Percentiles rank a stretch among this genome's conserved stretches.
phyloP scores from a whole-genome alignment of 1,140 invertebrate species.

The Ostrea denselamellosa region DNA sequence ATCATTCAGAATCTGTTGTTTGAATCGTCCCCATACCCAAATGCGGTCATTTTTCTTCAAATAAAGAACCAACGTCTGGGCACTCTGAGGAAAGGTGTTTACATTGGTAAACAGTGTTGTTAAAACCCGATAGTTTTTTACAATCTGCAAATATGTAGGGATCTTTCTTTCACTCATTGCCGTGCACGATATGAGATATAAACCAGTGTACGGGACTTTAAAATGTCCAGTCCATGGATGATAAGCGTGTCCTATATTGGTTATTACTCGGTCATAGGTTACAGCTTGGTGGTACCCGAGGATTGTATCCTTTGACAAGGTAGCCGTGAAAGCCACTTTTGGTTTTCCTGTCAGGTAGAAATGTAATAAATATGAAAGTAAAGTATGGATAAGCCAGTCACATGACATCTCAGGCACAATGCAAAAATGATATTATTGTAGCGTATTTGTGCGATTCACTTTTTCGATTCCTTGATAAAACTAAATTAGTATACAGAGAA shows the following conservation, averaged over 20 bases:
- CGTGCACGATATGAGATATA: neutral
- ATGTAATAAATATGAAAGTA: neutral
- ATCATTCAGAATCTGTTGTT: too few species aligned
- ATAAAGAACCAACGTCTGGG: neutral
- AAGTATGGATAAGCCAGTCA: neutral
- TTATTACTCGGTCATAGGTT: neutral
- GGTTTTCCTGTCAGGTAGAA: neutral
- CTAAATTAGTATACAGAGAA: too few species aligned
- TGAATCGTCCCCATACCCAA: too few species aligned
- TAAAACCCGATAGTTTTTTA: neutral
- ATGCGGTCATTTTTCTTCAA: neutral
- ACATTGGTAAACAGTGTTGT: neutral
- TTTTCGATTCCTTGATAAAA: too few species aligned
- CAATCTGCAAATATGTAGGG: neutral
- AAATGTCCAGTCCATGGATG: neutral
- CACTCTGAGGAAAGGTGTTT: neutral
- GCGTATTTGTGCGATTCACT: too few species aligned
- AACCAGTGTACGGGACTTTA: neutral
- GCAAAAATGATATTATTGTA: too few species aligned
- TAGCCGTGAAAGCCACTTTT: neutral
- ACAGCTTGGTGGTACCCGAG: neutral
- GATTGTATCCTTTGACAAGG: neutral
- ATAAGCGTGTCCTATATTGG: neutral
- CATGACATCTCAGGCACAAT: too few species aligned
- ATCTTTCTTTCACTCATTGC: neutral